Percentiles rank a stretch among this genome's conserved stretches.
Conservation (phyloP, 2,888 invertebrate genomes). For the Hemicrepidius hirtus region DNA sequence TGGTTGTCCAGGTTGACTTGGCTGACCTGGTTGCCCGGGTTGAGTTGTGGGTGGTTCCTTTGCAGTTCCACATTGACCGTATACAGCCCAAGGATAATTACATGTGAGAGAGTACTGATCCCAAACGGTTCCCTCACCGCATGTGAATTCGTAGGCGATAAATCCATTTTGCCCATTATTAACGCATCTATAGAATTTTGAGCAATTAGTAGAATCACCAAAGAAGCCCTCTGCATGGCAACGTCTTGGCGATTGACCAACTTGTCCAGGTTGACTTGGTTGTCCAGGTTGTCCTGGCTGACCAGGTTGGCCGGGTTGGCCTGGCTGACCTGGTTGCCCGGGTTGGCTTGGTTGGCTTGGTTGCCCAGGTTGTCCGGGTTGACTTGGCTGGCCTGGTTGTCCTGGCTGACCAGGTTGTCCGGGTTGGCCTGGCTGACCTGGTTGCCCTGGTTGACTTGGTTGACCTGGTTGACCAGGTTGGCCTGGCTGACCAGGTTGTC, state of each 20-base stretch:
- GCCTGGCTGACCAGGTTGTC: conserved; percentile 42
- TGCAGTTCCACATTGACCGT: conserved; percentile 54
- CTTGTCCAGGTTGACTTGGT: conserved; percentile 38
- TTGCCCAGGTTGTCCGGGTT: conserved; percentile 59
- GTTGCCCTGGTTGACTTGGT: conserved; percentile 50
- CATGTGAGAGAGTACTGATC: conserved; percentile 79
- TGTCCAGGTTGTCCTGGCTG: conserved; percentile 44
- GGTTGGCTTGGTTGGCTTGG: conserved; percentile 42
- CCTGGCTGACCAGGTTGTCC: conserved; percentile 52
- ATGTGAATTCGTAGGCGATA: conserved; percentile 81
- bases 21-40: background rate
- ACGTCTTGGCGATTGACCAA: background rate
- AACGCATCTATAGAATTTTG: conserved; percentile 83
- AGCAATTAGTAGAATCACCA: background rate
- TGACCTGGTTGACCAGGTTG: conserved; percentile 53
- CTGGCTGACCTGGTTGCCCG: conserved; percentile 51
- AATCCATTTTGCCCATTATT: conserved; percentile 75
- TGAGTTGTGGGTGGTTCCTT: background rate
- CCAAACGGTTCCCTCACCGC: conserved; percentile 82
- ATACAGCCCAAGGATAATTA: conserved; percentile 75
- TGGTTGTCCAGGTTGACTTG: conserved; percentile 8
- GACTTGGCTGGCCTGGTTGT: conserved; percentile 53
- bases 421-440: conserved; percentile 51
- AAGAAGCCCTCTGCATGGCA: conserved; percentile 9
- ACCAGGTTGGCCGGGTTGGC: conserved; percentile 46